Evolutionary conservation across 2,113 vertebrate species (phyloP), one percentile per base, ranked within the genome.

Genomic region (Apodemus sylvaticus): DNA sequence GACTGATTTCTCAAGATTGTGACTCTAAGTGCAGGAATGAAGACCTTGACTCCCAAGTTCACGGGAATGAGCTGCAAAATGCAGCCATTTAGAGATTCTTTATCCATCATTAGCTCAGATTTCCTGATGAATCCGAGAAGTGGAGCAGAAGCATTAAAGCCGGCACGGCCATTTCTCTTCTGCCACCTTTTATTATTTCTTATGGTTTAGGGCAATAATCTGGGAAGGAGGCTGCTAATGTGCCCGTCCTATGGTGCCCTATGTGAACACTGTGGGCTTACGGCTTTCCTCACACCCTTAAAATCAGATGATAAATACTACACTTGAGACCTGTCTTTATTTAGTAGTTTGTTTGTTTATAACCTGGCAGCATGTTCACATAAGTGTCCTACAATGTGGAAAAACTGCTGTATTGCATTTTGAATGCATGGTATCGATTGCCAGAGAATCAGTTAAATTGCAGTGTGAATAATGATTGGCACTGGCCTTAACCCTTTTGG

Each of bases 401-500:
- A 90, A 95, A 97, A 94, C 89, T 95, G 97, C 73, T 95, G 87
- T 98, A 90, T 95, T 98, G 98, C 96, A 94, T 96, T 95, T 98
- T 98, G 96, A 97, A 97, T 16, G 90, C 93, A 66, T 91, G 94
- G 94, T 97, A 98, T 98, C 97, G 97, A 98, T 97, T 98, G 97
- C 95, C 93, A 95, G 95, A 96, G 96, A 98, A 98, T 94, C 96
- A 97, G 97, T 97, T 98, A 98, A 98, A 98, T 97, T 96, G 97
- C 95, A 73, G 88, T 97, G 96, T 98, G 98, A 98, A 98, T 98
- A 98, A 95, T 98, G 98, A 98, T 97, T 98, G 98, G 97, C 98
- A 97, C 71, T 98, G 98, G 97, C 97, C 97, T 98, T 98, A 98
- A 98, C 98, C 98, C 93, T 76, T 98, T 98, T 98, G 98, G 97